Percentiles rank a stretch among this genome's conserved stretches.
Conservation (phyloP, 2,113 vertebrate species). For the Murina feae region DNA sequence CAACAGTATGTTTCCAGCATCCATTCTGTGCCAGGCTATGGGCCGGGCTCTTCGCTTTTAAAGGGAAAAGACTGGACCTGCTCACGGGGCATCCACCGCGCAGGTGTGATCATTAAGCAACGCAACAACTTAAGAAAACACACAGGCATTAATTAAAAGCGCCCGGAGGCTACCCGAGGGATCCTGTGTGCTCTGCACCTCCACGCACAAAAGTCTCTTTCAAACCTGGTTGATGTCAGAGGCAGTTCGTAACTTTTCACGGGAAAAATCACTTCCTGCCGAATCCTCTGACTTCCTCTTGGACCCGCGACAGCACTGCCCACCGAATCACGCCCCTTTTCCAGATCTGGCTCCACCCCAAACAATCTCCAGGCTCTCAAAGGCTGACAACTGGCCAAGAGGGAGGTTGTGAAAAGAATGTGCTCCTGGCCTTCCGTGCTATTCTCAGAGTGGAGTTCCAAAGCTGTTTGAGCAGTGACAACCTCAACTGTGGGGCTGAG, state of each 20-base stretch:
- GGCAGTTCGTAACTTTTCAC: neutral
- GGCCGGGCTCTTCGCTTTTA: neutral
- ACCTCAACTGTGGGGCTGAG: neutral
- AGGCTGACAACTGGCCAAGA: neutral
- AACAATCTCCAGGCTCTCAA: neutral
- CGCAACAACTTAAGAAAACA: rapidly evolving
- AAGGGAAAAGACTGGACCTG: neutral
- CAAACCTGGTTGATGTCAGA: neutral
- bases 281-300: neutral
- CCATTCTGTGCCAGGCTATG: neutral
- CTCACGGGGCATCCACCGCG: neutral
- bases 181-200: neutral
- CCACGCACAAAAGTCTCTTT: neutral
- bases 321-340: neutral
- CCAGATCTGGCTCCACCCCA: neutral
- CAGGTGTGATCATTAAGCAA: neutral
- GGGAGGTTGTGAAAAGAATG: neutral
- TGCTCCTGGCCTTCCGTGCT: neutral
- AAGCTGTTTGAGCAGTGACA: neutral
- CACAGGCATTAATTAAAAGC: neutral
- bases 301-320: no score
- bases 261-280: neutral
- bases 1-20: neutral
- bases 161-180: rapidly evolving
- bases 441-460: neutral